phyloP scores from a whole-genome alignment of 2,113 vertebrate genomes.

The Brachyistius frenatus region DNA sequence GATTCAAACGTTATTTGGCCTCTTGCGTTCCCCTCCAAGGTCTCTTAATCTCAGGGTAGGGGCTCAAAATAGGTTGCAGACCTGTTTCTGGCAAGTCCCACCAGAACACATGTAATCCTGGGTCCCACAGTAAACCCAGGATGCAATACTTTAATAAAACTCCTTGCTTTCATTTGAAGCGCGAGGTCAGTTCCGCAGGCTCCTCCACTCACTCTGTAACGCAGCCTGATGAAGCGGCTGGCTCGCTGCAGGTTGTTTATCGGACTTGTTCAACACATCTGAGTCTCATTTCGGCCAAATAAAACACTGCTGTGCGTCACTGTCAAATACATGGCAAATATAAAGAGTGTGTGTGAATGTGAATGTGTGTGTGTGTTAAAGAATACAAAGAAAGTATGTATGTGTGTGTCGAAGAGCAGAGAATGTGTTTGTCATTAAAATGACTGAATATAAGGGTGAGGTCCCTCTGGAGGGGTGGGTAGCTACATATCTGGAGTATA shows the following conservation, averaged over 20 bases:
- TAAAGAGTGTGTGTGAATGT: constrained; percentile 48
- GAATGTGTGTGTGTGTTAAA: constrained; percentile 11
- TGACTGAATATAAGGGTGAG: constrained; percentile 71
- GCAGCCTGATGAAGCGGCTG: constrained; percentile 58
- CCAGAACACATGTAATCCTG: constrained; percentile 32
- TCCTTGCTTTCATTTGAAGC: constrained; percentile 39
- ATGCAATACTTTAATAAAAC: constrained; percentile 46
- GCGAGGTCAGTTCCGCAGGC: constrained; percentile 46
- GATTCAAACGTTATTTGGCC: constrained; percentile 17
- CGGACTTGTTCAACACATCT: constrained; percentile 70
- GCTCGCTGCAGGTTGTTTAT: constrained; percentile 76
- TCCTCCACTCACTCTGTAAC: constrained; percentile 43
- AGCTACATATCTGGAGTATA: constrained; percentile 21
- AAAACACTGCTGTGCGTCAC: constrained; percentile 72
- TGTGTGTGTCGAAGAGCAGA: constrained; percentile 39
- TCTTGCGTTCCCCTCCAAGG: constrained; percentile 32
- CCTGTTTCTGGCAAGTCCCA: constrained; percentile 38
- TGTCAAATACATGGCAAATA: constrained; percentile 71
- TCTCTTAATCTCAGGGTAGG: constrained; percentile 4
- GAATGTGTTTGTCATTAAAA: constrained; percentile 81
- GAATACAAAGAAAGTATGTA: constrained; percentile 7
- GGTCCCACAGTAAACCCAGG: constrained; percentile 41
- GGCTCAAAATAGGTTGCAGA: constrained; percentile 55
- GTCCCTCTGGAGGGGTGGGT: constrained; percentile 60
- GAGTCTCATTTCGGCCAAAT: constrained; percentile 73